These are phyloP conservation scores for Apomyelois bistriatella DNA, from an alignment of 2,888 invertebrate genomes.

Conservation along the genomic window DNA sequence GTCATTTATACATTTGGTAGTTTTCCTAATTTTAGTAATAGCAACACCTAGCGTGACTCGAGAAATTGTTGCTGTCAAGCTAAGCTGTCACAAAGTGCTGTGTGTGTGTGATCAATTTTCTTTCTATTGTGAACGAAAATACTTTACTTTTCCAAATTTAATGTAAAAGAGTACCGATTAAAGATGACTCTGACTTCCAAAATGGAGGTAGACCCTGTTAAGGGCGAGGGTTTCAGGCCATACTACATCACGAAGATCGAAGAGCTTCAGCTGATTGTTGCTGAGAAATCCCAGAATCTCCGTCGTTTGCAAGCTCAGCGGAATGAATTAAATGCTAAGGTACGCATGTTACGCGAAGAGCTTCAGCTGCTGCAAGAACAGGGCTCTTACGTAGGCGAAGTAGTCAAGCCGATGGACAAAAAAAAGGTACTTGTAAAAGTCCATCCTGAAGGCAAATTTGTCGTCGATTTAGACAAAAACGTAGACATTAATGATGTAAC, in stretches of 20 bases:
- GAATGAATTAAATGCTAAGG: slow-evolving; percentile 99
- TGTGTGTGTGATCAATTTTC: slow-evolving; percentile 10
- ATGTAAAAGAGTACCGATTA: slow-evolving; percentile 29
- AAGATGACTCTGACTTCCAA: slow-evolving; percentile 65
- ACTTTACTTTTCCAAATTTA: slow-evolving; percentile 19
- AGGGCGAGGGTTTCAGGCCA: slow-evolving; percentile 94
- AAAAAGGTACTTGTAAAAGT: slow-evolving; percentile 99
- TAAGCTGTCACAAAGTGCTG: slow-evolving; percentile 19
- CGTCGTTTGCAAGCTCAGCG: slow-evolving; percentile 98
- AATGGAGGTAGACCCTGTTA: slow-evolving; percentile 87
- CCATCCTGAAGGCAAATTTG: slow-evolving; percentile 99
- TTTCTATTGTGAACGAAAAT: slow-evolving; percentile 8
- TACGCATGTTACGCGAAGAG: slow-evolving; percentile 98
- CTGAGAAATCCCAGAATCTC: slow-evolving; percentile 98
- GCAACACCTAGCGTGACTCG: slow-evolving; percentile 49
- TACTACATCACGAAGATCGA: slow-evolving; percentile 99
- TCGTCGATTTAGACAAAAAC: slow-evolving; percentile 99
- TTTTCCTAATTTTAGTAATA: slow-evolving; percentile 10
- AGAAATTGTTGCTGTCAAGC: slow-evolving; percentile 35
- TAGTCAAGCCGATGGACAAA: slow-evolving; percentile 99
- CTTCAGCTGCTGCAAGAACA: slow-evolving; percentile 97
- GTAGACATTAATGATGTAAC: slow-evolving; percentile 99
- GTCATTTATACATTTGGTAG: no score
- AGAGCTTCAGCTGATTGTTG: slow-evolving; percentile 95
- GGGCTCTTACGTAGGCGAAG: slow-evolving; percentile 99